Percentiles rank a stretch among this genome's conserved stretches.
Conservation (phyloP, 1,140 invertebrate species). For the Cyclargus thomasi region DNA sequence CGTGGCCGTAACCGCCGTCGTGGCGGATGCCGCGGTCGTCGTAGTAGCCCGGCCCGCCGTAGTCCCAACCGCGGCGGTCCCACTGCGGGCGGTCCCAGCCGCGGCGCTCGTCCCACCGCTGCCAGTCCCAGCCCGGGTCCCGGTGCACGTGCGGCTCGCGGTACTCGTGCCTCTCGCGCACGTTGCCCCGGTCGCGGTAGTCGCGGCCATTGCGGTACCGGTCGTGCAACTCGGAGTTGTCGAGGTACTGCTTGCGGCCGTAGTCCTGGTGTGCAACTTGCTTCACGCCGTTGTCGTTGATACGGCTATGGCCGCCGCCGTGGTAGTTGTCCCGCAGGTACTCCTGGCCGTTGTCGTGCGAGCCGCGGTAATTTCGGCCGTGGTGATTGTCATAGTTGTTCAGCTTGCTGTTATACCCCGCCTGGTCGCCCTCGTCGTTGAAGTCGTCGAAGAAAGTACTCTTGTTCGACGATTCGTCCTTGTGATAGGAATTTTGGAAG, state of each 20-base stretch:
- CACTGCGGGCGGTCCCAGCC: constrained; percentile 45
- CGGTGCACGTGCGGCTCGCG: constrained; percentile 38
- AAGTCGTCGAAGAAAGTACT: constrained; percentile 80
- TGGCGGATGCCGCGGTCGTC: constrained; percentile 51
- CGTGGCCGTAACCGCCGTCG: constrained; percentile 60
- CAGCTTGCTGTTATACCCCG: constrained; percentile 68
- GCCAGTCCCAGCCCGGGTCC: constrained; percentile 49
- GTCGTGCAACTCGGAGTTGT: constrained; percentile 66
- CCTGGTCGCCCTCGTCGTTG: constrained; percentile 76
- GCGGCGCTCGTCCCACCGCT: constrained; percentile 45
- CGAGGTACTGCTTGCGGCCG: constrained; percentile 73
- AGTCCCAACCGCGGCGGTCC: constrained; percentile 54
- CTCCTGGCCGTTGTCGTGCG: constrained; percentile 64
- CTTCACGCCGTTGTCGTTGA: constrained; percentile 68
- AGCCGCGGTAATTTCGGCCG: constrained; percentile 67
- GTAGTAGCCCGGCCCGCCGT: constrained; percentile 52
- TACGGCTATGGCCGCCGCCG: constrained; percentile 68
- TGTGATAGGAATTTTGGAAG: constrained; percentile 80
- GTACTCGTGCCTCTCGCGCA: constrained; percentile 49
- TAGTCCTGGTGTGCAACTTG: constrained; percentile 68
- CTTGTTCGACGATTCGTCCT: constrained; percentile 80
- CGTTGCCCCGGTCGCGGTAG: constrained; percentile 57
- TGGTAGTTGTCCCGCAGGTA: constrained; percentile 60
- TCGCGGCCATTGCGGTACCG: constrained; percentile 60
- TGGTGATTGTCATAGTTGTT: constrained; percentile 70